Conservation (phyloP, 2,797 vertebrate genomes). For the Apodemus agrarius region DNA sequence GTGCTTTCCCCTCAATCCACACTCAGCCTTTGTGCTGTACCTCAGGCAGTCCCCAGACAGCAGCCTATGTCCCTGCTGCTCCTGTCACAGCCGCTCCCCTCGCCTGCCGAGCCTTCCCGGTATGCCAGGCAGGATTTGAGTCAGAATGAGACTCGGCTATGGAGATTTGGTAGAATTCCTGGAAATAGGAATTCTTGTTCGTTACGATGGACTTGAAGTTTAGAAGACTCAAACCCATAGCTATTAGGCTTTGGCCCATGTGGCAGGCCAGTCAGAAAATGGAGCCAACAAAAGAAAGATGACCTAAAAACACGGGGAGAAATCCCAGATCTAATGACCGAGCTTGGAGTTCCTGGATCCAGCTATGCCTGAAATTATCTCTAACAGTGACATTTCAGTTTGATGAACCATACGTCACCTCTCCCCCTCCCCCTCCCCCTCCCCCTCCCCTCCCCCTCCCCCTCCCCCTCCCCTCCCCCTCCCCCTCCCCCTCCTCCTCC, state of each 20-base stretch:
- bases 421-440: no score
- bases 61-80: fast-evolving
- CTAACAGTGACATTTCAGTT: background rate
- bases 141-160: background rate
- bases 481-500: no score
- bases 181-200: background rate
- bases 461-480: no score
- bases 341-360: background rate
- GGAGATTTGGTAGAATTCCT: background rate
- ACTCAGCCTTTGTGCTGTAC: background rate
- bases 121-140: background rate
- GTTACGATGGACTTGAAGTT: background rate
- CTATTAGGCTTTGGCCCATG: background rate
- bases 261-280: background rate
- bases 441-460: no score
- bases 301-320: background rate
- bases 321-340: background rate
- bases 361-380: background rate
- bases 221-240: background rate
- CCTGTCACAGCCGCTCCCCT: background rate
- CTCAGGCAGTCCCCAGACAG: fast-evolving
- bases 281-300: background rate
- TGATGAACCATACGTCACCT: background rate
- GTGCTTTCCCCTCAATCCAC: no score
- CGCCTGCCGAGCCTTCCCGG: background rate